Evolutionary conservation across 2,113 vertebrate species (phyloP), one percentile per base, ranked within the genome.

Genomic region (Callaeas wilsoni): DNA sequence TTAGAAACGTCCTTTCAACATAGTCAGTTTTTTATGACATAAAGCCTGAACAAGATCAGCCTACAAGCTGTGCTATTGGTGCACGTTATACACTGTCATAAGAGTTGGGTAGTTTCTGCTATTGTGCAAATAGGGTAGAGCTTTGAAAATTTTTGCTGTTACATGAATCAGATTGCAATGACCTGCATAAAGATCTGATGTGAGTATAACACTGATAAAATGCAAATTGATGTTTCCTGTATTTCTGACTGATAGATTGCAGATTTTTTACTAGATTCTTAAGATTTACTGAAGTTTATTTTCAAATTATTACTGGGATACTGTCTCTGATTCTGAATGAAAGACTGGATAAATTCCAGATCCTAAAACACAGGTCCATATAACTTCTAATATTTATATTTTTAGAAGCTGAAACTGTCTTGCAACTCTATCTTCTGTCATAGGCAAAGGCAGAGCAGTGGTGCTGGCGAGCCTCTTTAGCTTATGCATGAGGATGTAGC

Each of bases 161-260:
- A 17, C 3, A n/a, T 32, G 62, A 87, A 56, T 29, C 26, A 37
- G 70, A 76, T 79, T 62, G 57, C 74, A 53, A 65, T 53, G 79
- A 41, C 71, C 85, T 85, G 50, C 75, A 29, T 87, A 79, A 93
- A 57, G 37, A 82, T 27, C 62, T 68, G 21, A 83, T 59, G 95
- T 94, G 52, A 97, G 89, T 96, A 97, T 42, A 71, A 89, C 0
- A 5, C 46, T 76, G 29, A 50, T 50, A 83, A 93, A 96, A 76
- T 77, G 30, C 19, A 83, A 49, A 50, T 18, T 2, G 1, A 4
- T 62, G 10, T 87, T 76, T 74, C 65, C 16, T 89, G 33, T 46
- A 65, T 83, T 94, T 91, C 55, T 93, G 37, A 32, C n/a, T 33
- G 44, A 70, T 22, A 11, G 7, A n/a, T 35, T 57, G 39, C 16